Evolutionary conservation across 2,113 vertebrate genomes (phyloP), one percentile per base, ranked within the genome.

Genomic region (Polypterus senegalus): DNA sequence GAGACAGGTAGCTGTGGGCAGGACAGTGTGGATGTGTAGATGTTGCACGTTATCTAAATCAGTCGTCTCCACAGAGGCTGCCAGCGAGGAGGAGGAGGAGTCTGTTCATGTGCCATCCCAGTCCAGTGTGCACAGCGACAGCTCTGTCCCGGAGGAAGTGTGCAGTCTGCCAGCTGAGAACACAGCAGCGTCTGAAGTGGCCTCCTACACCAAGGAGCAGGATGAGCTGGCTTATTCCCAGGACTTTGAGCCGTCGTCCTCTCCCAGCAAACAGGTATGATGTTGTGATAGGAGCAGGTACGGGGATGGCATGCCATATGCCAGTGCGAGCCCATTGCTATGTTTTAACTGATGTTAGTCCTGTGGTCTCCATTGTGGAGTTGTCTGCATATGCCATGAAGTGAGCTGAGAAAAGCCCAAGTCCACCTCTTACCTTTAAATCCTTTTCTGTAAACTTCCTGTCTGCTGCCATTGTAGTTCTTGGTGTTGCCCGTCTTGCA

Each of bases 71-170:
- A 52, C 72, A 94, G 92, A 86, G 66, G 76, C 68, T 54, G 78
- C 61, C 3, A 92, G 84, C 62, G 89, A 90, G 66, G 75, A 58
- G 0, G 75, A 58, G 0, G 78, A 76, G 11, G 89, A 85, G 57
- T 75, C 82, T 11, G 51, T 8, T 7, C 55, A 46, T 10, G 63
- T 63, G 8, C 80, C 78, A 65, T 76, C 85, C 1, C 83, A 78
- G 64, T 91, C 86, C 73, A 86, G 78, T 27, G 72, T 76, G 49
- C 86, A 88, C 66, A 89, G 82, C 62, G 88, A 88, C 73, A 83
- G 69, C 56, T 83, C 77, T 7, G 66, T 76, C 57, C 79, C 83
- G 27, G 87, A 89, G 74, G 83, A 86, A 48, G 46, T 83, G 61
- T 81, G 70, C 74, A 85, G 82, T 46, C 67, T 67, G 47, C 66